phyloP scores from a whole-genome alignment of 1,140 invertebrate genomes.

The Gerris buenoi region DNA sequence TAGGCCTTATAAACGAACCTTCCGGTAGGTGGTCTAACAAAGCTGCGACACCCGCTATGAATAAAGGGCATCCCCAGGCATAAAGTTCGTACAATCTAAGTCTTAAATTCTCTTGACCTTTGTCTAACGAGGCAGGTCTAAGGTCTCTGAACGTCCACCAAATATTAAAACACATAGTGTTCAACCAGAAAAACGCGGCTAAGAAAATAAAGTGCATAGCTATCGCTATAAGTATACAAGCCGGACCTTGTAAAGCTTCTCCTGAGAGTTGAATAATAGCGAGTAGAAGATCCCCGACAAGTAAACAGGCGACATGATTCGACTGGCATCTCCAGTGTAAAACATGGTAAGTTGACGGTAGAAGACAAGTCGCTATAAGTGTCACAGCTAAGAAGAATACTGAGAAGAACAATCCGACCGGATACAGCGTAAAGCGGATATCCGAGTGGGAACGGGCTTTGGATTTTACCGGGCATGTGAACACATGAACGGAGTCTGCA shows the following conservation, averaged over 20 bases:
- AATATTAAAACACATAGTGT: conserved; percentile 89
- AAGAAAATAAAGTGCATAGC: conserved; percentile 85
- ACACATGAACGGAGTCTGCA: conserved; percentile 36
- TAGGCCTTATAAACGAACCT: conserved; percentile 43
- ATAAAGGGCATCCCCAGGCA: conserved; percentile 61
- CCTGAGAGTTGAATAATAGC: conserved; percentile 52
- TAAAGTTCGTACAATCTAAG: conserved; percentile 60
- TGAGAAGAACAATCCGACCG: conserved; percentile 56
- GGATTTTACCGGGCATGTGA: conserved; percentile 36
- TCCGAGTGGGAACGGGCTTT: conserved; percentile 37
- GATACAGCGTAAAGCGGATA: conserved; percentile 48
- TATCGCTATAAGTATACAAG: conserved; percentile 39
- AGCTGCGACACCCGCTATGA: conserved; percentile 51
- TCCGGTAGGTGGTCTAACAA: conserved; percentile 48
- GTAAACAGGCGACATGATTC: conserved; percentile 60
- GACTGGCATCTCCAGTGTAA: conserved; percentile 72
- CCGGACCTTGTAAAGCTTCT: conserved; percentile 36
- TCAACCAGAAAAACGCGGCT: conserved; percentile 90
- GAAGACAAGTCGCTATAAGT: conserved; percentile 51
- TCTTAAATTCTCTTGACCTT: conserved; percentile 58
- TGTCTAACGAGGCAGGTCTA: conserved; percentile 61
- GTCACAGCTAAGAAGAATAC: conserved; percentile 61
- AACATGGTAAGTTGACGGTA: conserved; percentile 64
- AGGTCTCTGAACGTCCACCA: conserved; percentile 84
- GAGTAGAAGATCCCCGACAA: conserved; percentile 58